Conservation (phyloP, 2,797 vertebrate species). For the Scolopax bukidnonensis region DNA sequence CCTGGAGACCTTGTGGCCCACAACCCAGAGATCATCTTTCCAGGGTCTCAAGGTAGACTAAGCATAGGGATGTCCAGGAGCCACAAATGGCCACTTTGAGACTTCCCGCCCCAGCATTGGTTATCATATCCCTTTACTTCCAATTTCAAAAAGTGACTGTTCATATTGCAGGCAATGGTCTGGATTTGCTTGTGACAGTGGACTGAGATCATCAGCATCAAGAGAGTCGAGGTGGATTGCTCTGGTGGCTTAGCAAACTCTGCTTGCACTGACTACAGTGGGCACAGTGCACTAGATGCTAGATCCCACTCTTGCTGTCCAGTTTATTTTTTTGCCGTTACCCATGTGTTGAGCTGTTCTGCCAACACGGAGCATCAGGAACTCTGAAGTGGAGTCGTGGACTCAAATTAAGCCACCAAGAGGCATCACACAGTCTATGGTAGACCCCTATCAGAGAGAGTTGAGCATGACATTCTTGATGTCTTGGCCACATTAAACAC, state of each 20-base stretch:
- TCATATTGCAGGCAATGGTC: not conserved
- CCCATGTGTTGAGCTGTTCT: not conserved
- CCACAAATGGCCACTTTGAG: not conserved
- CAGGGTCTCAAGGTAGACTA: not conserved
- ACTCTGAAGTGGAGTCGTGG: not conserved
- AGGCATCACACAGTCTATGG: not conserved
- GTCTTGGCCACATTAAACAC: not conserved
- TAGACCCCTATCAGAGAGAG: not conserved
- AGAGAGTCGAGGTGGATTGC: not conserved
- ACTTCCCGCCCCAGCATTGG: not conserved
- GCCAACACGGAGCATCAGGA: not conserved
- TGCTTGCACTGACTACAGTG: not conserved
- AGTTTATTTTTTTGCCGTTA: not conserved
- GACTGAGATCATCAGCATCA: not conserved
- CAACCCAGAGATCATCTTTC: not conserved
- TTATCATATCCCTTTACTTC: not conserved
- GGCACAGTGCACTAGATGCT: not conserved
- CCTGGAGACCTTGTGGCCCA: not conserved
- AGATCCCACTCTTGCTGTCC: not conserved
- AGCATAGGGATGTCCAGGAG: not conserved
- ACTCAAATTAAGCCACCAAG: not conserved
- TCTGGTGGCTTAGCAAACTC: not conserved
- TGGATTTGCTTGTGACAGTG: not conserved
- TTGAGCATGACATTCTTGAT: not conserved
- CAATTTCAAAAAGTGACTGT: not conserved